Evolutionary conservation across 2,113 vertebrate genomes (phyloP).

Genomic region (Penelope pileata): DNA sequence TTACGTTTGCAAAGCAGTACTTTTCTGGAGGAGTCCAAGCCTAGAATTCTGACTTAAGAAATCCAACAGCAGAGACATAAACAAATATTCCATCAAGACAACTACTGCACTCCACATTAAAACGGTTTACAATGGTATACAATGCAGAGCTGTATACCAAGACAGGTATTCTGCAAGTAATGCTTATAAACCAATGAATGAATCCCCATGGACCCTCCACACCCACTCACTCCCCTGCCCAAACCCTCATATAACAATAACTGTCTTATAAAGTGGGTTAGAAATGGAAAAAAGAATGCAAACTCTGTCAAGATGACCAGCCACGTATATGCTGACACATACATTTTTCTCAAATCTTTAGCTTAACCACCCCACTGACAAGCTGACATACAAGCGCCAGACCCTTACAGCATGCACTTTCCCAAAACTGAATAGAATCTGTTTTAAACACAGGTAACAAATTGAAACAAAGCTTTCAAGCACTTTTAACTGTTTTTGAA

Average conservation of each 20-base stretch:
- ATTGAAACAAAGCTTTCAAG: not conserved
- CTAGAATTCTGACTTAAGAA: not conserved
- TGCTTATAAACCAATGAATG: not conserved
- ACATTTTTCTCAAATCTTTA: not conserved
- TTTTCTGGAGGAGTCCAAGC: not conserved
- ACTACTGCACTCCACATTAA: not conserved
- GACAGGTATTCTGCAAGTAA: not conserved
- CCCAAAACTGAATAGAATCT: not conserved
- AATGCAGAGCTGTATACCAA: not conserved
- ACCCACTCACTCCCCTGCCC: too few species aligned
- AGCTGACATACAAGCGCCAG: not conserved
- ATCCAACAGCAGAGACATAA: not conserved
- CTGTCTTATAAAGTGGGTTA: not conserved
- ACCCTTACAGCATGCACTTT: not conserved
- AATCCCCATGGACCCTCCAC: not conserved
- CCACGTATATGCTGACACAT: accelerated
- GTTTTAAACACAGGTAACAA: not conserved
- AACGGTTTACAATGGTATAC: not conserved
- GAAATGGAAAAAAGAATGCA: not conserved
- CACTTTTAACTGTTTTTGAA: not conserved
- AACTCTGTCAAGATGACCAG: not conserved
- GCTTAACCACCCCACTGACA: not conserved
- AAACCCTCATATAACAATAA: not conserved
- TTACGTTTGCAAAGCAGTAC: not conserved
- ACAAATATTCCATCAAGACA: not conserved